Evolutionary conservation across 2,797 vertebrate genomes (phyloP).

Genomic region (Anolis apletophallus): DNA sequence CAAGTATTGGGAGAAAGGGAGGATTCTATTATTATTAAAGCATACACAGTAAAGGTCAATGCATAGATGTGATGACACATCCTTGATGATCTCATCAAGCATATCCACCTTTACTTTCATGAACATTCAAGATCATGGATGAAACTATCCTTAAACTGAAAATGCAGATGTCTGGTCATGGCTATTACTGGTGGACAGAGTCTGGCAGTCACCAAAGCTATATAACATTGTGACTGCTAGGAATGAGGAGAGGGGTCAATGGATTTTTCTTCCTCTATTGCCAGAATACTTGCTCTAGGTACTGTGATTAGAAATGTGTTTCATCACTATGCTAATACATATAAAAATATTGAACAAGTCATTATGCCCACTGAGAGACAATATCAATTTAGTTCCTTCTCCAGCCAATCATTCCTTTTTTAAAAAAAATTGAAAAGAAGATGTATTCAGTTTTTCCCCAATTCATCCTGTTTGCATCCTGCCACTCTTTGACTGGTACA

Average conservation of each 20-base stretch:
- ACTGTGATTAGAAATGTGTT: neutral
- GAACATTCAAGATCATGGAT: neutral
- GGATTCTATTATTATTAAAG: conserved; percentile 35
- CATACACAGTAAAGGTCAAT: conserved; percentile 21
- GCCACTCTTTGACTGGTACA: too few relatives aligned
- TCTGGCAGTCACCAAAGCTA: neutral
- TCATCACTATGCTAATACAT: too few relatives aligned
- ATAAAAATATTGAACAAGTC: too few relatives aligned
- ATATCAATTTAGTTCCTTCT: too few relatives aligned
- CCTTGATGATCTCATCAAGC: neutral
- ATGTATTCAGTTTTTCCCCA: too few relatives aligned
- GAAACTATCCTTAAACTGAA: neutral
- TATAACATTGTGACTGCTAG: neutral
- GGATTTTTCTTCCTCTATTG: neutral
- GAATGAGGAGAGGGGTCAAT: neutral
- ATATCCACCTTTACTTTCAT: neutral
- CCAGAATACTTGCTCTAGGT: neutral
- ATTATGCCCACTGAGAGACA: too few relatives aligned
- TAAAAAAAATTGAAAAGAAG: too few relatives aligned
- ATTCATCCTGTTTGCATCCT: too few relatives aligned
- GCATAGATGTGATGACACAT: conserved; percentile 18
- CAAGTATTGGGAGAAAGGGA: neutral
- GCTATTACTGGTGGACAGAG: neutral
- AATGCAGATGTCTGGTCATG: neutral
- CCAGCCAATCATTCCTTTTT: too few relatives aligned